Conservation (phyloP, 2,888 invertebrate species). For the Drosophila hamatofila region DNA sequence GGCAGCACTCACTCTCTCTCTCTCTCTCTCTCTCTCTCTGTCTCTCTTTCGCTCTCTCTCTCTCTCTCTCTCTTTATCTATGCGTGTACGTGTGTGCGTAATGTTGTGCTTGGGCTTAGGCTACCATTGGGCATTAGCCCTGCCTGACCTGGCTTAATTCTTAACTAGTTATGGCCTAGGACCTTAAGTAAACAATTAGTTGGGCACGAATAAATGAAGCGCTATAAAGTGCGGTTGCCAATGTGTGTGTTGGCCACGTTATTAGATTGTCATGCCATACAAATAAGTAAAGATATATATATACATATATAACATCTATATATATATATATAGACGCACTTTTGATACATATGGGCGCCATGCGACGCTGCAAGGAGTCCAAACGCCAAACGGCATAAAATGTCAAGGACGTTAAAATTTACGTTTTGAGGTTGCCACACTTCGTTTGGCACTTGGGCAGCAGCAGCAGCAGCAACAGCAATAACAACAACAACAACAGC, state of each 20-base stretch:
- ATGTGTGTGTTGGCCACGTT: conserved; percentile 15
- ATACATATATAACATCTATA: neutral
- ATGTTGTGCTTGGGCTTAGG: conserved; percentile 2
- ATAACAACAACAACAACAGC: neutral
- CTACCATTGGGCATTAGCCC: conserved; percentile 13
- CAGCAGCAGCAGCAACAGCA: conserved; percentile 8
- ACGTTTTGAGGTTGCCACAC: conserved; percentile 63
- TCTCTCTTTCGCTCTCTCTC: no score
- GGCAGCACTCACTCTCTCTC: neutral
- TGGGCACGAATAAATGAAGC: conserved; percentile 35
- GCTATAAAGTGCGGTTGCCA: conserved; percentile 14
- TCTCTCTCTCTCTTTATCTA: neutral
- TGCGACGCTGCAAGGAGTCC: conserved; percentile 38
- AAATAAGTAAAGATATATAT: conserved; percentile 2
- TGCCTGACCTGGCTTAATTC: conserved; percentile 47
- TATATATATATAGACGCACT: conserved; percentile 6
- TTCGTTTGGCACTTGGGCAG: conserved; percentile 56
- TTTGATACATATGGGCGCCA: conserved; percentile 12
- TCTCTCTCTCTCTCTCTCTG: no score
- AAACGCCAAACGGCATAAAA: conserved; percentile 65
- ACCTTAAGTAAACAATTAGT: conserved; percentile 43
- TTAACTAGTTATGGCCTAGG: conserved; percentile 46
- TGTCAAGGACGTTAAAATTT: conserved; percentile 73
- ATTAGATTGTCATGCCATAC: conserved; percentile 28
- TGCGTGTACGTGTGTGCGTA: conserved; percentile 3